phyloP scores from a whole-genome alignment of 1,140 invertebrate species.

The Hyles vespertilio region DNA sequence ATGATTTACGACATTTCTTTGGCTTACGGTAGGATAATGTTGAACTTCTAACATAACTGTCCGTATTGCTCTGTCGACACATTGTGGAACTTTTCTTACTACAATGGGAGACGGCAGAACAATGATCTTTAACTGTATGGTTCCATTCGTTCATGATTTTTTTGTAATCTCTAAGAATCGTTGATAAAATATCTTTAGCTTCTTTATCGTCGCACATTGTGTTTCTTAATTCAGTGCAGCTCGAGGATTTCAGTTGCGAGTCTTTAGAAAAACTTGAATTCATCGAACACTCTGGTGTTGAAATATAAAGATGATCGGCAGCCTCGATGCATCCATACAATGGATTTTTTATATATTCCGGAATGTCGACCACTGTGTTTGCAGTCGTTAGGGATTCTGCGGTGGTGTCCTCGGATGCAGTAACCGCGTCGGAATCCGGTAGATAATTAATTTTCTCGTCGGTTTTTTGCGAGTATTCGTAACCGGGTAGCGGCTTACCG shows the following conservation, averaged over 20 bases:
- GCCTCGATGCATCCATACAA: constrained; percentile 54
- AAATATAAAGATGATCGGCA: constrained; percentile 35
- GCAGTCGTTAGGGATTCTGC: constrained; percentile 48
- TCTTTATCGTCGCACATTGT: constrained; percentile 46
- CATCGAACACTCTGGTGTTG: constrained; percentile 46
- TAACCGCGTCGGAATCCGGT: constrained; percentile 60
- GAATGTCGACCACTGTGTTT: constrained; percentile 50
- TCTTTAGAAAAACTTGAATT: constrained; percentile 45
- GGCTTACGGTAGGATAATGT: constrained; percentile 49
- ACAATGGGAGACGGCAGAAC: constrained; percentile 46
- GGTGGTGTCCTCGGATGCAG: constrained; percentile 53
- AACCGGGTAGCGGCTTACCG: constrained; percentile 61
- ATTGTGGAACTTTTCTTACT: constrained; percentile 40
- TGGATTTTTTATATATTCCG: constrained; percentile 60
- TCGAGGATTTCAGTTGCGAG: constrained; percentile 58
- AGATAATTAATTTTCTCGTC: constrained; percentile 64
- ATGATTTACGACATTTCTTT: constrained; percentile 23
- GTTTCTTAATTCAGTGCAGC: constrained; percentile 60
- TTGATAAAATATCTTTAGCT: constrained; percentile 43
- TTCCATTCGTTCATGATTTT: constrained; percentile 74
- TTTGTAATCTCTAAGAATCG: constrained; percentile 65
- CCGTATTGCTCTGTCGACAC: constrained; percentile 45
- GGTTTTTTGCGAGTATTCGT: constrained; percentile 45
- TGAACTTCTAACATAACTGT: constrained; percentile 58
- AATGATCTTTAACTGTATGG: constrained; percentile 62